phyloP scores from a whole-genome alignment of 2,797 vertebrate genomes.

The Natrix natrix region DNA sequence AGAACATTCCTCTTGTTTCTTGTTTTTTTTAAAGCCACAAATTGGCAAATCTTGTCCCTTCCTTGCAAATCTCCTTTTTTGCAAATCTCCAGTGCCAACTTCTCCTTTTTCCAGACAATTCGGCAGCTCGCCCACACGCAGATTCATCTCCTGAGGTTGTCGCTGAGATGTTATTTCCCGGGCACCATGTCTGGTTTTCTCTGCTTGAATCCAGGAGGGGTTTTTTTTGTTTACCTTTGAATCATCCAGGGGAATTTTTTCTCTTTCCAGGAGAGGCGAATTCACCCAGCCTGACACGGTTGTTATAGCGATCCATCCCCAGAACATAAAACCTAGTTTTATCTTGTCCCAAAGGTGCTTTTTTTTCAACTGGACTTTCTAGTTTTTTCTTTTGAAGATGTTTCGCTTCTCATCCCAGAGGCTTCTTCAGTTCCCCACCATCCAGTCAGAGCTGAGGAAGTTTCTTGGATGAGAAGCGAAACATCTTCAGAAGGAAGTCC shows the following conservation, averaged over 20 bases:
- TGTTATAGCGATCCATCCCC: not conserved
- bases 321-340: not conserved
- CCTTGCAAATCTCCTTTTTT: not conserved
- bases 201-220: not conserved
- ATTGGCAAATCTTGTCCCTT: not conserved
- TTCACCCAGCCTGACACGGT: not conserved
- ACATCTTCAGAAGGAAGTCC: too few species aligned
- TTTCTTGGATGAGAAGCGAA: too few species aligned
- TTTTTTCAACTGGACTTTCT: too few species aligned
- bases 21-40: not conserved
- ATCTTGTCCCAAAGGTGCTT: not conserved
- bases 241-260: not conserved
- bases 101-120: not conserved
- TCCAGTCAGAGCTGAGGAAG: too few species aligned
- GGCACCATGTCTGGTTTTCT: not conserved
- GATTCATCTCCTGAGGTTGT: not conserved
- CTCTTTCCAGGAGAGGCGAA: not conserved
- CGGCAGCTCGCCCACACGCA: not conserved
- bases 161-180: not conserved
- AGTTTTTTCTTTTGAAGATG: too few species aligned
- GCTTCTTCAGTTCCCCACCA: too few species aligned
- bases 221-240: not conserved
- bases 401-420: too few species aligned
- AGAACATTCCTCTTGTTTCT: not conserved
- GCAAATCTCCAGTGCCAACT: not conserved